Percentiles rank a stretch among this genome's conserved stretches.
phyloP scores from a whole-genome alignment of 2,113 vertebrate species.

The Papio anubis region DNA sequence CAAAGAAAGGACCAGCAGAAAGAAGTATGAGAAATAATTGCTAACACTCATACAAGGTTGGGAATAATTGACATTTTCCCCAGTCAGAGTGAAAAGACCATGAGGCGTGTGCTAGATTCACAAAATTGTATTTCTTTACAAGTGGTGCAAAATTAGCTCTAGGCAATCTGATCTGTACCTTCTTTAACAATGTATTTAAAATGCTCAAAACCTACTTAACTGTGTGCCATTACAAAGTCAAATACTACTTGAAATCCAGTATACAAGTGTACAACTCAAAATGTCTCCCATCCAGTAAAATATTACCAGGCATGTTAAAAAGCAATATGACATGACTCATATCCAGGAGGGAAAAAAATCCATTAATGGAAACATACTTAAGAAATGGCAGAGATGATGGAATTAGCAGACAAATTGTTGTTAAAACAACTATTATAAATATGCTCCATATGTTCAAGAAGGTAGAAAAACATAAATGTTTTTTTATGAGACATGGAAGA shows the following conservation, averaged over 20 bases:
- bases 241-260: background rate
- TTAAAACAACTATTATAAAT: background rate
- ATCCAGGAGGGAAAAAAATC: background rate
- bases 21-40: background rate
- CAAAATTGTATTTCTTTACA: background rate
- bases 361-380: background rate
- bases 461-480: background rate
- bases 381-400: background rate
- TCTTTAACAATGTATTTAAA: background rate
- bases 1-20: background rate
- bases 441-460: background rate
- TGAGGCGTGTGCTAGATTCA: background rate
- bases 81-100: background rate
- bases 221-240: background rate
- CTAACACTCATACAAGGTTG: background rate
- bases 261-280: background rate
- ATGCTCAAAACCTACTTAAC: background rate
- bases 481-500: background rate
- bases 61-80: background rate
- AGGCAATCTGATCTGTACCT: background rate
- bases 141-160: background rate
- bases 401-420: background rate
- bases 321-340: background rate
- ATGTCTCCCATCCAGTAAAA: background rate
- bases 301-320: background rate